These are phyloP conservation scores for Nesidiocoris tenuis DNA, from an alignment of 2,888 invertebrate species.

Conservation along the genomic window DNA sequence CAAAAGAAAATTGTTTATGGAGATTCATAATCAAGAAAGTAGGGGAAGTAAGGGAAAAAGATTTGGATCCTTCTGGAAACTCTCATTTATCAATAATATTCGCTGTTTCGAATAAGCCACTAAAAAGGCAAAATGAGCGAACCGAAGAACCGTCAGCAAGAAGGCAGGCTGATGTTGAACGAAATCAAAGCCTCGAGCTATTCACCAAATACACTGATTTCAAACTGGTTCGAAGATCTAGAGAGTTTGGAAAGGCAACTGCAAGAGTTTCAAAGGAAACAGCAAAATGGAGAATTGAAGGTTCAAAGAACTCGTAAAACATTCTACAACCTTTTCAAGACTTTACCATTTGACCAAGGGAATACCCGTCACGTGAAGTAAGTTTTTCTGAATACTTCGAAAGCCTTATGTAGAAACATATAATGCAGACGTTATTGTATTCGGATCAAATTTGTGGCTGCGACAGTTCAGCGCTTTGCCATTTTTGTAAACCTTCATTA, in stretches of 20 bases:
- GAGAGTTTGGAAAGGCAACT: conserved; percentile 6
- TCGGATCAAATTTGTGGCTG: no score
- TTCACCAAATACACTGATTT: conserved; percentile 20
- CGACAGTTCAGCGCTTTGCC: no score
- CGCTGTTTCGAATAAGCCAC: no score
- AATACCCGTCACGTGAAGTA: not conserved
- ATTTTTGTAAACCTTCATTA: no score
- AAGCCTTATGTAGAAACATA: not conserved
- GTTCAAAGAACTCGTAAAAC: conserved; percentile 19
- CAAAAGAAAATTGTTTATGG: no score
- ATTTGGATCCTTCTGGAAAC: no score
- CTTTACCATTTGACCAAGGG: conserved; percentile 11
- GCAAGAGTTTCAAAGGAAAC: conserved; percentile 26
- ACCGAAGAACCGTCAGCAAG: not conserved
- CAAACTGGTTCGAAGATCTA: conserved; percentile 29
- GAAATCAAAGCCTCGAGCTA: not conserved
- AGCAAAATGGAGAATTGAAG: conserved; percentile 15
- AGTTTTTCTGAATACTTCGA: not conserved
- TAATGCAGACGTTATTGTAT: no score
- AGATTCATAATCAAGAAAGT: no score
- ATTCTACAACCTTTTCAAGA: conserved; percentile 20
- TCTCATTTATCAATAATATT: no score
- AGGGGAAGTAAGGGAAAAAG: no score
- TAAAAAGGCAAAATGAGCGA: no score
- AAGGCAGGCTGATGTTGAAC: conserved; percentile 1